Base-by-base conservation (phyloP, 2,888 invertebrate genomes). In the Arctia plantaginis region DNA sequence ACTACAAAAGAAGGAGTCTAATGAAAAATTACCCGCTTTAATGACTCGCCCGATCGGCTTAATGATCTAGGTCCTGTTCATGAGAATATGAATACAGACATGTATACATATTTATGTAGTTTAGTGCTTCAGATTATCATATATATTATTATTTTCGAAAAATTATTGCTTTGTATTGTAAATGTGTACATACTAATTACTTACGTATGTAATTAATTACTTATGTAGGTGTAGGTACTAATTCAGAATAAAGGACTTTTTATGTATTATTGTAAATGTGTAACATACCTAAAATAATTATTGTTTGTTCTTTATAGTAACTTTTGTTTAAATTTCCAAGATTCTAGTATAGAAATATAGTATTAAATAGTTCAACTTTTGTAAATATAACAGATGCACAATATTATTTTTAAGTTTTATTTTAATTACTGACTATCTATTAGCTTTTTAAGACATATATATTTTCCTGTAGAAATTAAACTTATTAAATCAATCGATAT, bases 21-120 rank as follows among this genome's bases (percentile, higher is more conserved):
- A 93, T 93, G 92, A 92, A 91, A 91, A 90, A 93, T 93, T 91
- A 90, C 89, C 82, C 84, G 90, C 85, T 87, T 84, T 93, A 93
- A 93, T 92, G 92, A 92, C 88, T 86, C 86, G 82, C 79, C 82
- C 86, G 89, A 90, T 90, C 89, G 86, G 77, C 88, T 87, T 93
- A 93, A 93, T 91, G 90, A 91, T 83, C 88, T 87, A 91, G 87
- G 90, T 91, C 91, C 90, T 90, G 91, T 85, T 89, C 80, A 79
- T 78, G 77, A 74, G 83, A 85, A 86, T 79, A 73, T 79, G 66
- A 33, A 75, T 76, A 75, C 82, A 74, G 73, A 76, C 72, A 72
- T 62, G 64, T 47, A 44, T 33, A 69, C 35, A 65, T 33, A 66
- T 74, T 35, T 47, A 20, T 62, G 30, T 66, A 20, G 18, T 64